Evolutionary conservation across 2,113 vertebrate species (phyloP).

Genomic region (Hymenochirus boettgeri): DNA sequence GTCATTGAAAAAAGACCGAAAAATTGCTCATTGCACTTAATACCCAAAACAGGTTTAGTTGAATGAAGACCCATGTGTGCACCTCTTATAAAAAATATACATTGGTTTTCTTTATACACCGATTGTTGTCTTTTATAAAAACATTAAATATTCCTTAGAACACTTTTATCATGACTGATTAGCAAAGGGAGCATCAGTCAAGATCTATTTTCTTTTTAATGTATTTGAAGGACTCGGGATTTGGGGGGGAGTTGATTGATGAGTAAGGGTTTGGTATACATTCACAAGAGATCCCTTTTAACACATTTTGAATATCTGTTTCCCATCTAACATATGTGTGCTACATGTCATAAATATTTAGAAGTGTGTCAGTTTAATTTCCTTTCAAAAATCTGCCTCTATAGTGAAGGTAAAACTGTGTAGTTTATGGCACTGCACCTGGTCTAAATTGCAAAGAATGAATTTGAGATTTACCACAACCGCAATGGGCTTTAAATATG

Average conservation of each 20-base stretch:
- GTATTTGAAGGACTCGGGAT: conserved; percentile 18
- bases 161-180: not conserved
- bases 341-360: conserved; percentile 34
- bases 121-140: no score
- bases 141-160: not conserved
- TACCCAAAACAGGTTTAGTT: no score
- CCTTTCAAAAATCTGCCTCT: conserved; percentile 46
- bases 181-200: not conserved
- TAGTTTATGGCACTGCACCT: conserved; percentile 39
- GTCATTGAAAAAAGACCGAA: no score
- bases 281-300: conserved; percentile 17
- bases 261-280: conserved; percentile 15
- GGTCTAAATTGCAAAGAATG: conserved; percentile 42
- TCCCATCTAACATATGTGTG: conserved; percentile 19
- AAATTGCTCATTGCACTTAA: no score
- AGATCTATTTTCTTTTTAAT: conserved; percentile 7
- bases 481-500: conserved; percentile 36
- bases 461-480: conserved; percentile 41
- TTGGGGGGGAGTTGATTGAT: not conserved
- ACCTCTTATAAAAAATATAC: no score
- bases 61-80: no score
- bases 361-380: conserved; percentile 31
- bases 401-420: conserved; percentile 26
- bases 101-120: no score
- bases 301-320: conserved; percentile 26